Evolutionary conservation across 1,140 invertebrate species (phyloP), one percentile per base, ranked within the genome.

Genomic region (Apis mellifera): DNA sequence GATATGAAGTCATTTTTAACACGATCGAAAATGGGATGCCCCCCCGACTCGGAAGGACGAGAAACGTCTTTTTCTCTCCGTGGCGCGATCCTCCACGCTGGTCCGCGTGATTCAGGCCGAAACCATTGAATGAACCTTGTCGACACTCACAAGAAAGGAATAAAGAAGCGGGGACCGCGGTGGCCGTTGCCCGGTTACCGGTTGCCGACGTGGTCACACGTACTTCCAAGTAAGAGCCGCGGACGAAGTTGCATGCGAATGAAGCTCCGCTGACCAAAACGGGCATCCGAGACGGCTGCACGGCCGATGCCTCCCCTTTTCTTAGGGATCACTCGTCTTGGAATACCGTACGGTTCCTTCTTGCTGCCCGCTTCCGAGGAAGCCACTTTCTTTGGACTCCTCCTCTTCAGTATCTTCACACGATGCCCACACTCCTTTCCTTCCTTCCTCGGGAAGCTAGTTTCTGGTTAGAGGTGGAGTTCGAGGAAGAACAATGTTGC

Each of bases 221-320:
- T 88, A 88, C 76, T 89, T 89, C 87, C 87, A 86, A 88, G 87
- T 89, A 89, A 89, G 84, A 81, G 86, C 68, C 85, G 89, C 83
- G 87, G 86, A 87, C 85, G 59, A 89, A 84, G 87, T 91, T 87
- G 90, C 90, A 92, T 91, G 89, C 89, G 90, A 91, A 92, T 89
- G 89, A 91, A 87, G 71, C 84, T 77, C 81, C 60, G 76, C 78
- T 83, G 88, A 89, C 88, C 88, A 89, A 89, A 89, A 88, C 74
- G 84, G 85, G 88, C 86, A 73, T 86, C 64, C 66, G 17, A 82
- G 86, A 79, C 86, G 84, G 52, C 86, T 59, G 72, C 59, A 71
- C 77, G 80, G 87, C 68, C 86, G 77, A 83, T 83, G 86, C 79
- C 74, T 86, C 85, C 86, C 77, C 86, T 88, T 89, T 89, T 89